These are phyloP conservation scores for Agrenia bidenticulata DNA, from an alignment of 2,888 invertebrate genomes.

Conservation along the genomic window DNA sequence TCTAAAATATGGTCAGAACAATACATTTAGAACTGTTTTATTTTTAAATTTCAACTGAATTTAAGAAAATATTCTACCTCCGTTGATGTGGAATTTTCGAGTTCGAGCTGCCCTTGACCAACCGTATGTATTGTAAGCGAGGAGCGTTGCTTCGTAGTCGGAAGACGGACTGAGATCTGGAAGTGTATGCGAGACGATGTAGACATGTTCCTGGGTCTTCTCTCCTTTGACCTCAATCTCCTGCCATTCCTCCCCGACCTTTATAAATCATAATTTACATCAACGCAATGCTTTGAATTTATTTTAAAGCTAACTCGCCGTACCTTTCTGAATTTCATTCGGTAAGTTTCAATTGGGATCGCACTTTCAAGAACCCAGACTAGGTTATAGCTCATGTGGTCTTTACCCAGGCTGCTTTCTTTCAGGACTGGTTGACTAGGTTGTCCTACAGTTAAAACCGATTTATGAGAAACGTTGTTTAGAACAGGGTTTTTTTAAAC, in stretches of 20 bases:
- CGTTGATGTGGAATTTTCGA: slow-evolving; percentile 54
- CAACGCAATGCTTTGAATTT: too few relatives aligned
- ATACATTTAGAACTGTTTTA: not conserved
- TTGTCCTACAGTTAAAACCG: slow-evolving; percentile 38
- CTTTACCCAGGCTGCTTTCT: slow-evolving; percentile 32
- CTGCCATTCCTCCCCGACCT: slow-evolving; percentile 36
- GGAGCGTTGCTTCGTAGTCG: slow-evolving; percentile 58
- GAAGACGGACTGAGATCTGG: slow-evolving; percentile 56
- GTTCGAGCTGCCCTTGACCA: slow-evolving; percentile 58
- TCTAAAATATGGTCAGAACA: slow-evolving; percentile 23
- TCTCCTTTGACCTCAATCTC: slow-evolving; percentile 28
- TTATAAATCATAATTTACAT: not conserved
- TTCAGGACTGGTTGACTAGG: slow-evolving; percentile 50
- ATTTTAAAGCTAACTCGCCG: slow-evolving; percentile 55
- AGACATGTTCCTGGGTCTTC: slow-evolving; percentile 52
- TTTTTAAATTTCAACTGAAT: not conserved
- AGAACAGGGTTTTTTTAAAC: too few relatives aligned
- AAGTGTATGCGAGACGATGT: slow-evolving; percentile 57
- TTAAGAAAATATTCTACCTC: slow-evolving; percentile 34
- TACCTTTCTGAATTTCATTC: slow-evolving; percentile 59
- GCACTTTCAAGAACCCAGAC: slow-evolving; percentile 60
- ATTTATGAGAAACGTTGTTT: too few relatives aligned
- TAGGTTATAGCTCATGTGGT: slow-evolving; percentile 55
- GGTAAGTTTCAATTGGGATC: slow-evolving; percentile 57
- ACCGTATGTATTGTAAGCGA: slow-evolving; percentile 58